Conservation (phyloP, 2,797 vertebrate genomes). For the Myiothlypis chrysogaster region DNA sequence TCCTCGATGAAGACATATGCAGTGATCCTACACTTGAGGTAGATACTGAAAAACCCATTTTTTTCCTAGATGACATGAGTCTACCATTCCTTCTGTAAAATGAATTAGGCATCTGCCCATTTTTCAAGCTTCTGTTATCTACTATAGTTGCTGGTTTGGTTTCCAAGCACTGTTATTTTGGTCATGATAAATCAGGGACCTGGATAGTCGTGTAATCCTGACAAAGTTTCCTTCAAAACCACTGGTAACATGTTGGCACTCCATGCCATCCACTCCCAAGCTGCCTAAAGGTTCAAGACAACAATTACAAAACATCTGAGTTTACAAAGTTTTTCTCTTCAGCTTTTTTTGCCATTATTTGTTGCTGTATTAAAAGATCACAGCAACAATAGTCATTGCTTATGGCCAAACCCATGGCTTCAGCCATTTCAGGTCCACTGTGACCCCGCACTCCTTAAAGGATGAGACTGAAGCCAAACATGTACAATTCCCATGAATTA, state of each 20-base stretch:
- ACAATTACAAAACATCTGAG: neutral
- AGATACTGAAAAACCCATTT: neutral
- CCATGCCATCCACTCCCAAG: neutral
- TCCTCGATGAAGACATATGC: neutral
- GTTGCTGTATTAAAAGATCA: neutral
- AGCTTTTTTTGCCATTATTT: neutral
- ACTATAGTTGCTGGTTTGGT: neutral
- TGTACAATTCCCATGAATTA: rapidly evolving
- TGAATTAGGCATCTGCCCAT: neutral
- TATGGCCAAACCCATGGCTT: neutral
- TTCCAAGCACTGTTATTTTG: neutral
- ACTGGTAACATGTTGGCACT: neutral
- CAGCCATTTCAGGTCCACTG: neutral
- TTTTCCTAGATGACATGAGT: neutral
- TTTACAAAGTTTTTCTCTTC: neutral
- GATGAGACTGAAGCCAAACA: neutral
- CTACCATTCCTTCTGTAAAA: neutral
- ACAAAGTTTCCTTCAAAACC: neutral
- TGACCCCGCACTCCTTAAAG: neutral
- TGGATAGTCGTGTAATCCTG: neutral
- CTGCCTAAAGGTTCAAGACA: neutral
- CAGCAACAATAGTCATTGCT: neutral
- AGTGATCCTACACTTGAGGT: neutral
- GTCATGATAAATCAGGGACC: neutral
- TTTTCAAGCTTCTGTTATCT: neutral